Evolutionary conservation across 2,888 invertebrate species (phyloP).

Genomic region (Synanthedon vespiformis): DNA sequence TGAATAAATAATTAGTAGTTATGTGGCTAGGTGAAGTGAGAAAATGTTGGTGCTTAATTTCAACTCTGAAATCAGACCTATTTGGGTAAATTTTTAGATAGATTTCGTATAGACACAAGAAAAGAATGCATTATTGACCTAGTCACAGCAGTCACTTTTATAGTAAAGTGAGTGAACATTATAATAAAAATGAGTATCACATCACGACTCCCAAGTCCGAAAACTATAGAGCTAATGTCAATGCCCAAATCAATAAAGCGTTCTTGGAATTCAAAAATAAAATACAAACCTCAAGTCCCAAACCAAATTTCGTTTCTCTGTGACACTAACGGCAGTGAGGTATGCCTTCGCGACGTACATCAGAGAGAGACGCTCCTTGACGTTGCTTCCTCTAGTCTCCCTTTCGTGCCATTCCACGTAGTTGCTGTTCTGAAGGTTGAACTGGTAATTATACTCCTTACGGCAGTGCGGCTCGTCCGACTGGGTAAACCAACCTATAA

Average conservation of each 20-base stretch:
- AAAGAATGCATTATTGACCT: too few relatives aligned
- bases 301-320: conserved; percentile 89
- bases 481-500: conserved; percentile 84
- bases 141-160: too few relatives aligned
- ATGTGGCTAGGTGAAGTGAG: too few relatives aligned
- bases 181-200: too few relatives aligned
- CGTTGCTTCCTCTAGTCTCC: conserved; percentile 75
- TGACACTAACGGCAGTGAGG: conserved; percentile 84
- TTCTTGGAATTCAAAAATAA: background rate
- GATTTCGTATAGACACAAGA: too few relatives aligned
- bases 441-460: conserved; percentile 87
- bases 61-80: too few relatives aligned
- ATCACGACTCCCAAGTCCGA: background rate
- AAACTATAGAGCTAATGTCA: background rate
- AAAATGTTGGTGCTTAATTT: too few relatives aligned
- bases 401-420: conserved; percentile 90
- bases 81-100: too few relatives aligned
- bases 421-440: conserved; percentile 75
- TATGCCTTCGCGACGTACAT: conserved; percentile 85
- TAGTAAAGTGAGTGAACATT: too few relatives aligned
- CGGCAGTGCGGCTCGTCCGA: conserved; percentile 81
- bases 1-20: too few relatives aligned
- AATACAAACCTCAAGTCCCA: conserved; percentile 76
- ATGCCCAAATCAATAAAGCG: background rate
- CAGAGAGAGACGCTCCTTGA: conserved; percentile 76